These are phyloP conservation scores for Pygmarrhopalites habei DNA, from an alignment of 1,140 invertebrate species.

Conservation along the genomic window DNA sequence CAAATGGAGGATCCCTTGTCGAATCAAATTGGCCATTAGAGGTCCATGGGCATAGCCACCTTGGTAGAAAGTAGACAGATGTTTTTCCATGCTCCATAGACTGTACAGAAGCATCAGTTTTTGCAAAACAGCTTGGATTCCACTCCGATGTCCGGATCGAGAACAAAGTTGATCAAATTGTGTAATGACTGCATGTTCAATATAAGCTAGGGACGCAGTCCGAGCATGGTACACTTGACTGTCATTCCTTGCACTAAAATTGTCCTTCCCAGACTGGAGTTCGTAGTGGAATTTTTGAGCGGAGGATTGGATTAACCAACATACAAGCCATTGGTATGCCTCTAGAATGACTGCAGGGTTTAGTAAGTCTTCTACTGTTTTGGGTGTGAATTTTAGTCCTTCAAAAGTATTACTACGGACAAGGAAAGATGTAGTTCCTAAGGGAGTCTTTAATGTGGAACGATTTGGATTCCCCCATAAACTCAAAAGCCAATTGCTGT, in stretches of 20 bases:
- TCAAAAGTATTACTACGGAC: conserved; percentile 42
- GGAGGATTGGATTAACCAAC: conserved; percentile 60
- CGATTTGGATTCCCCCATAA: conserved; percentile 42
- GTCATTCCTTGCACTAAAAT: conserved; percentile 70
- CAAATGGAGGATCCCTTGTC: conserved; percentile 57
- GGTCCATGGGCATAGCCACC: conserved; percentile 41
- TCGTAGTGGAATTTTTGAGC: conserved; percentile 52
- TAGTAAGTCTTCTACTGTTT: conserved; percentile 49
- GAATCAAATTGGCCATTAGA: conserved; percentile 43
- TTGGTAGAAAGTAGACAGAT: conserved; percentile 46
- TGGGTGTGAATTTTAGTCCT: conserved; percentile 40
- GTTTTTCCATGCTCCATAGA: conserved; percentile 54
- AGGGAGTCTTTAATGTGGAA: conserved; percentile 48
- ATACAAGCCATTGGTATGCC: conserved; percentile 74
- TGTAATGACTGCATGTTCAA: conserved; percentile 55
- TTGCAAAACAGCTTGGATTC: conserved; percentile 44
- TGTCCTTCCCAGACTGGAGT: conserved; percentile 51
- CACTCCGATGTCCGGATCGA: conserved; percentile 38
- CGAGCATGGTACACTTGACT: conserved; percentile 75
- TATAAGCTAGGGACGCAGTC: conserved; percentile 67
- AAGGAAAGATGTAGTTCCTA: conserved; percentile 59
- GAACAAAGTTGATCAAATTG: conserved; percentile 53
- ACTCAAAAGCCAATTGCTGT: conserved; percentile 65
- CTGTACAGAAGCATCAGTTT: conserved; percentile 43
- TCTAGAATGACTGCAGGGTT: conserved; percentile 57